These are phyloP conservation scores for Taurulus bubalis DNA, from an alignment of 2,113 vertebrate genomes.

Conservation along the genomic window DNA sequence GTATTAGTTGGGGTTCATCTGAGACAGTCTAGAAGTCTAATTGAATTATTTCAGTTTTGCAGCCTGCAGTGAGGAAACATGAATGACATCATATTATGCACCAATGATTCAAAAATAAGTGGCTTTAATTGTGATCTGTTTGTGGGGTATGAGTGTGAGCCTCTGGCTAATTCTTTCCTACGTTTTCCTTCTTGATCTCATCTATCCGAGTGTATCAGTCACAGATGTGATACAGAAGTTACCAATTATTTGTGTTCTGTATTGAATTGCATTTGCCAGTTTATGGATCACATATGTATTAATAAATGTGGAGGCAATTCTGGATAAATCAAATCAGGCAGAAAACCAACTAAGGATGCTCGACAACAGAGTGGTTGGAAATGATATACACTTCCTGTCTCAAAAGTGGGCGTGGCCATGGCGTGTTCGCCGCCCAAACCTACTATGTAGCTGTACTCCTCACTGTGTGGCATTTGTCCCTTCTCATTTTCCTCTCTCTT, in stretches of 20 bases:
- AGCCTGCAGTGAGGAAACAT: neutral
- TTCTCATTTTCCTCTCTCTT: conserved; percentile 49
- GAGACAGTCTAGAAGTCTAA: neutral
- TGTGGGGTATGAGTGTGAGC: conserved; percentile 1
- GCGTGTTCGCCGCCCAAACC: neutral
- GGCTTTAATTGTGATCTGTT: neutral
- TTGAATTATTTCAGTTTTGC: neutral
- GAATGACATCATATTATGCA: neutral
- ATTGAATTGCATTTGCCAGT: neutral
- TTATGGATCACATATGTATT: neutral
- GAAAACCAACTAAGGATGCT: neutral
- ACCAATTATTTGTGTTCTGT: neutral
- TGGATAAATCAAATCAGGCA: neutral
- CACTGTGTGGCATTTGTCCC: neutral
- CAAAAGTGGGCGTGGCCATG: neutral
- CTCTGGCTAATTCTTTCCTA: neutral
- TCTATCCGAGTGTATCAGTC: neutral
- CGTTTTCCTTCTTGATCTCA: neutral
- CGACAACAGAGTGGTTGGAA: too few species aligned
- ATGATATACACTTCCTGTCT: neutral
- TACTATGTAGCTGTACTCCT: neutral
- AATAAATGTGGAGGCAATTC: conserved; percentile 1
- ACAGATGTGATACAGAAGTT: conserved; percentile 21
- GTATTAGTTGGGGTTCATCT: neutral
- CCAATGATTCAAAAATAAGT: neutral